Conservation (phyloP, 2,888 invertebrate genomes). For the Meta bourneti region DNA sequence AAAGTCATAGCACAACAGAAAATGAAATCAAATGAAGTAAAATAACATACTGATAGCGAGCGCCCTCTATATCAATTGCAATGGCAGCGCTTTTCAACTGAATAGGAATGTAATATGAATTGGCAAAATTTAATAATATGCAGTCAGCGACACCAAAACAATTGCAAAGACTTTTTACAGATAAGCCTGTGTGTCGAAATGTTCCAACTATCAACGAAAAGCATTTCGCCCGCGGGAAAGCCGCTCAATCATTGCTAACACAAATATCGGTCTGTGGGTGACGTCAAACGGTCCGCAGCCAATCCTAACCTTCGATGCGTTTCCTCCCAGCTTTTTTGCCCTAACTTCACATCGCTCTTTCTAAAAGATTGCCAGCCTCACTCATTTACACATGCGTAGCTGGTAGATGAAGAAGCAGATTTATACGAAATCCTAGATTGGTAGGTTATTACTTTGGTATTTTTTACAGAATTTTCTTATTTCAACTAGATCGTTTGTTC, state of each 20-base stretch:
- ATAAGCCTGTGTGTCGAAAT: background rate
- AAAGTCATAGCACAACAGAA: background rate
- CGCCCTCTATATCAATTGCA: conserved; percentile 34
- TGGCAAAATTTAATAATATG: background rate
- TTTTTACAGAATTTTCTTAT: background rate
- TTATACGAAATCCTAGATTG: conserved; percentile 19
- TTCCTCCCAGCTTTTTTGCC: conserved; percentile 68
- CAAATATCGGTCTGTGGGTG: conserved; percentile 46
- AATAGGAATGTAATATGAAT: background rate
- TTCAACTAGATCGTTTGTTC: background rate
- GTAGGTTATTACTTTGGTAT: conserved; percentile 34
- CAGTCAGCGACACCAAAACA: background rate
- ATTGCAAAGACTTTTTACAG: background rate
- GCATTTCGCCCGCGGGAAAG: background rate
- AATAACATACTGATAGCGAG: background rate
- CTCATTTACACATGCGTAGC: conserved; percentile 62
- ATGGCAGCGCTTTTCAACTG: background rate
- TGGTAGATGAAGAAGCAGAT: conserved; percentile 20
- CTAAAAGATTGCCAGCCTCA: conserved; percentile 20
- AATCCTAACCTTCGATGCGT: conserved; percentile 32
- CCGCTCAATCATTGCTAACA: conserved; percentile 25
- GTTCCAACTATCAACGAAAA: background rate
- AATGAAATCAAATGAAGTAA: conserved; percentile 33
- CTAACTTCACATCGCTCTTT: conserved; percentile 16
- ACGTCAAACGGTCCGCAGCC: conserved; percentile 62